Base-by-base conservation (phyloP, 2,888 invertebrate species). In the Entomobrya multifasciata region DNA sequence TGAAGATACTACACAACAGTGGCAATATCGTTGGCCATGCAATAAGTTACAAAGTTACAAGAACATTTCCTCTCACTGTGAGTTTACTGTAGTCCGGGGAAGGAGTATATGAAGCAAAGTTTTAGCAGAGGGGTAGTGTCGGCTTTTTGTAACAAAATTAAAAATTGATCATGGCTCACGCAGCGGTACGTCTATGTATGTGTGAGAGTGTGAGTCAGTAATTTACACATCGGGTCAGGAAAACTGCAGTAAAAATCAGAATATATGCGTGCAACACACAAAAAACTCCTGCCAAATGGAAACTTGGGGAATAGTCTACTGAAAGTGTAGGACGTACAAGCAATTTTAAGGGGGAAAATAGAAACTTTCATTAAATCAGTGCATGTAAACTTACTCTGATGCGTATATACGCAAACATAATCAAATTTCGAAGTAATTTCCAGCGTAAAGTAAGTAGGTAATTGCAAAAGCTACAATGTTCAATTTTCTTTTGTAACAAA, bases 161-260 rank as follows among this genome's bases (percentile, higher is more conserved):
- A 87, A 87, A 87, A 87, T 87, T 87, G 79, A 87, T 87, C 84
- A 87, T 74, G 84, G 67, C 80, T 76, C 79, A 79, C 84, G 76
- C 84, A 84, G 84, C 84, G 77, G 84, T 49, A 49, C 65, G 77
- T 67, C 77, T 55, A 52, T 62, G 65, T 84, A 65, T 74, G 78
- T 76, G 81, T 67, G 83, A 79, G 80, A 87, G 84, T 85, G 83
- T 84, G 87, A 87, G 84, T 84, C 76, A 84, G 87, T 85, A 87
- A 87, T 87, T 87, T 87, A 87, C 87, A 87, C 84, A 87, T 87
- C 57, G 41, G 77, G 79, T 60, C 82, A 62, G 83, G 62, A 49
- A 74, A 81, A 86, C 41, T 74, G 70, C 70, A 70, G 47, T 47
- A 70, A 72, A 72, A 72, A 72, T 72, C 72, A 72, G 72, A 52